phyloP scores from a whole-genome alignment of 2,113 vertebrate genomes.

The Chunga burmeisteri region DNA sequence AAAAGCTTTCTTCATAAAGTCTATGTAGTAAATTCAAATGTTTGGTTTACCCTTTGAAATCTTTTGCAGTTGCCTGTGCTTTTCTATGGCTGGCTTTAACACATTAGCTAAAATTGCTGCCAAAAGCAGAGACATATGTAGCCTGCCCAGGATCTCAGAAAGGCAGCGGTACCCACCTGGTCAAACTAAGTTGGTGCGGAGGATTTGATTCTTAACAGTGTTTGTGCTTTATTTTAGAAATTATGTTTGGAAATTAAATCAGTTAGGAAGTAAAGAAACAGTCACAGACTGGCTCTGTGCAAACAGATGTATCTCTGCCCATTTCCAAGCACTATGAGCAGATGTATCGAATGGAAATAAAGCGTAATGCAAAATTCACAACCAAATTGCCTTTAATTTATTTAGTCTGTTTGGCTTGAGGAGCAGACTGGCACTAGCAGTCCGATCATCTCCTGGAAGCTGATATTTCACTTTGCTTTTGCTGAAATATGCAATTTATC shows the following conservation, averaged over 20 bases:
- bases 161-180: background rate
- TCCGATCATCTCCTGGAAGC: background rate
- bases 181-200: background rate
- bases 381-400: constrained; percentile 5
- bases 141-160: background rate
- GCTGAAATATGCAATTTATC: background rate
- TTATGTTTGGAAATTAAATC: background rate
- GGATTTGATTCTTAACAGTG: background rate
- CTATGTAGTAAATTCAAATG: background rate
- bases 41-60: background rate
- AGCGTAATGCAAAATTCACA: background rate
- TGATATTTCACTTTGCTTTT: background rate
- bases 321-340: background rate
- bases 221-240: background rate
- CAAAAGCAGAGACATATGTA: background rate
- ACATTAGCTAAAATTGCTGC: background rate
- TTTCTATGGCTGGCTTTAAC: background rate
- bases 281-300: background rate
- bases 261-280: background rate
- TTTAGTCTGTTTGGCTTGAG: constrained; percentile 23
- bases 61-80: background rate
- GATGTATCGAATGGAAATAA: background rate
- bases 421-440: background rate
- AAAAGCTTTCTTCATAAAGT: background rate
- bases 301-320: background rate